These are phyloP conservation scores for Achatina immaculata DNA, from an alignment of 1,140 invertebrate species.

Conservation along the genomic window DNA sequence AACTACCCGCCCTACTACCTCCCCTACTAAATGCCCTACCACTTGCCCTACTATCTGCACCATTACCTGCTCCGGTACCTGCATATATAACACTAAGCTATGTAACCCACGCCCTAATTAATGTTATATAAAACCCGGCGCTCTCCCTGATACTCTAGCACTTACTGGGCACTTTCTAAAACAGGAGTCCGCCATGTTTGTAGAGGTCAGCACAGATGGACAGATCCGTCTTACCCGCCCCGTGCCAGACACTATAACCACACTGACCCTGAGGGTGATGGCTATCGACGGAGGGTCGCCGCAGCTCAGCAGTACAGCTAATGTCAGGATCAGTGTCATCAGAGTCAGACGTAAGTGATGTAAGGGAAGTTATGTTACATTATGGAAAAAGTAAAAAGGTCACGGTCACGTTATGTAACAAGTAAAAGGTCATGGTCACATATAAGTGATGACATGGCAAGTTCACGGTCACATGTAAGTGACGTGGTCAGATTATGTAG, in stretches of 20 bases:
- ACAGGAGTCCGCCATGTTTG: slow-evolving; percentile 33
- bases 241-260: slow-evolving; percentile 21
- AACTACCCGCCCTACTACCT: not conserved
- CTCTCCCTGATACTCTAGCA: not conserved
- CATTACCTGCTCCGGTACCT: not conserved
- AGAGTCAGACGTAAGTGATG: slow-evolving; percentile 49
- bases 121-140: not conserved
- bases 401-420: not conserved
- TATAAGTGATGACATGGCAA: not conserved
- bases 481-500: not conserved
- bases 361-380: not conserved
- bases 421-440: not conserved
- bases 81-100: not conserved
- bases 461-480: not conserved
- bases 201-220: slow-evolving; percentile 38
- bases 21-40: not conserved
- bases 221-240: slow-evolving; percentile 36
- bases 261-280: slow-evolving; percentile 38
- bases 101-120: not conserved
- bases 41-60: not conserved
- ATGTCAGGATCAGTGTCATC: slow-evolving; percentile 41
- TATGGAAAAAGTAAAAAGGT: not conserved
- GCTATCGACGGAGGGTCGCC: slow-evolving; percentile 53
- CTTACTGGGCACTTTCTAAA: slow-evolving; percentile 21
- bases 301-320: slow-evolving; percentile 37